A percentile compares a stretch with the other conserved stretches of the same genome.
Evolutionary conservation across 2,797 vertebrate genomes (phyloP).

Genomic region (Netta rufina): DNA sequence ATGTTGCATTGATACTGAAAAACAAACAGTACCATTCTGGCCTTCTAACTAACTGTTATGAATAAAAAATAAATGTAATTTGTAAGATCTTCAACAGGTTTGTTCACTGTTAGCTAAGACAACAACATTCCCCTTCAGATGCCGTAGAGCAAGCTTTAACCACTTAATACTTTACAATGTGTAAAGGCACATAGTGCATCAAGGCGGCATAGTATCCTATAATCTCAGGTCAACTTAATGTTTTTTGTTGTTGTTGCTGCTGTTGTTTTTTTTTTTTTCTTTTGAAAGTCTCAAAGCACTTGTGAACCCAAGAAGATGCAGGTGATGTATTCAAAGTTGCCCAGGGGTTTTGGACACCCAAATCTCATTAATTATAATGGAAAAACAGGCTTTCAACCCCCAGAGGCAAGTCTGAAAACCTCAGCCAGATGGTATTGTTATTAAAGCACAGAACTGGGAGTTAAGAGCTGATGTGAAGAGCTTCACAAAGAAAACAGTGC

Average conservation of each 20-base stretch:
- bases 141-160: not conserved
- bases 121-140: not conserved
- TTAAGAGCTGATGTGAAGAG: constrained; percentile 31
- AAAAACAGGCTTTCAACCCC: constrained; percentile 10
- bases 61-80: not conserved
- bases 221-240: not conserved
- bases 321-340: constrained; percentile 13
- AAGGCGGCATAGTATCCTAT: not conserved
- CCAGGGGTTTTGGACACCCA: constrained; percentile 41
- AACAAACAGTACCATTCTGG: not conserved
- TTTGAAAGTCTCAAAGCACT: constrained; percentile 2
- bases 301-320: constrained; percentile 3
- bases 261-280: not conserved
- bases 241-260: not conserved
- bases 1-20: not conserved
- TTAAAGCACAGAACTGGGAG: constrained; percentile 42
- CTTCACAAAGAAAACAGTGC: constrained; percentile 13
- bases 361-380: constrained; percentile 55
- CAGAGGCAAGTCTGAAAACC: constrained; percentile 33
- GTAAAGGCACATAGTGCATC: not conserved
- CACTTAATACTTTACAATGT: not conserved
- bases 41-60: not conserved
- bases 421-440: constrained; percentile 62
- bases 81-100: not conserved
- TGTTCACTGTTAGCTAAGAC: not conserved